Conservation (phyloP, 2,888 invertebrate species). For the Paralinhomoeus sp. region DNA sequence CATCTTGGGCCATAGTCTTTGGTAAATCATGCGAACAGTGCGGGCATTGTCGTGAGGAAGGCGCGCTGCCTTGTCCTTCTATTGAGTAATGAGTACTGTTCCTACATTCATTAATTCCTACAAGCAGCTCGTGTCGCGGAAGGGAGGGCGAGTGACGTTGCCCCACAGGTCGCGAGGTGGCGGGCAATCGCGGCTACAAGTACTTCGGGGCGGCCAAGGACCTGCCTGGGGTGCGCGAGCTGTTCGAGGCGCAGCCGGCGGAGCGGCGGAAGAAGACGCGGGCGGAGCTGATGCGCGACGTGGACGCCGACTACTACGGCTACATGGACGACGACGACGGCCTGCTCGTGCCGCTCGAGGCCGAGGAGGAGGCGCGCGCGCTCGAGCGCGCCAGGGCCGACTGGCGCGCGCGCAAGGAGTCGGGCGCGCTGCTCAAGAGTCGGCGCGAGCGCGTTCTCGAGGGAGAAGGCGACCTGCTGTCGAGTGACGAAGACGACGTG, state of each 20-base stretch:
- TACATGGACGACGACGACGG: constrained; percentile 87
- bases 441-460: constrained; percentile 10
- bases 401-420: constrained; percentile 42
- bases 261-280: constrained; percentile 54
- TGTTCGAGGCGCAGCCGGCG: constrained; percentile 63
- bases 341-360: constrained; percentile 63
- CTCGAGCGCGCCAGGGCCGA: constrained; percentile 41
- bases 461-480: constrained; percentile 9
- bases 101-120: too few relatives aligned
- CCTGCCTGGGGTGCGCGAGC: constrained; percentile 81
- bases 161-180: constrained; percentile 51
- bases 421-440: constrained; percentile 14
- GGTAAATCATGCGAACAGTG: too few relatives aligned
- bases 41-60: too few relatives aligned
- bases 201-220: constrained; percentile 40
- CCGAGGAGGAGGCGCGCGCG: constrained; percentile 47
- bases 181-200: constrained; percentile 90
- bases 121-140: too few relatives aligned
- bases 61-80: too few relatives aligned
- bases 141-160: too few relatives aligned
- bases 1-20: too few relatives aligned
- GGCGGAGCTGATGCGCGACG: constrained; percentile 86
- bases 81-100: too few relatives aligned
- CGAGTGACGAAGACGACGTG: constrained; percentile 14
- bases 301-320: constrained; percentile 96